Base-by-base conservation (phyloP, 64 coral and sea anemone genomes). In the Catalaphyllia jardinei region DNA sequence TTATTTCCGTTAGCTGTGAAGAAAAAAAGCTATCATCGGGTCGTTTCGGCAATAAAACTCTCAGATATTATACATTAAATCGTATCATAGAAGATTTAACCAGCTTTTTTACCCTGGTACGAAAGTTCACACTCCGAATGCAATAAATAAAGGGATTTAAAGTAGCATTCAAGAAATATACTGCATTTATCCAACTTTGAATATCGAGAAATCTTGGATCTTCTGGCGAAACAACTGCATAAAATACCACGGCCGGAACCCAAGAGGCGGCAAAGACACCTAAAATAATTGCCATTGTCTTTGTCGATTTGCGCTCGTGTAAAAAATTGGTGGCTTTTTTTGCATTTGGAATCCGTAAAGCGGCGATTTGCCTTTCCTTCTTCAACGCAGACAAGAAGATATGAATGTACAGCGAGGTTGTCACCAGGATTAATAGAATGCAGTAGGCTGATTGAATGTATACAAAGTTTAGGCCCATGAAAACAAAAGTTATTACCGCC, bases 121-220 rank as follows among this genome's bases (percentile, higher is more conserved):
- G 81, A 84, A 84, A 84, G 63, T 84, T 67, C 33, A 28, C 31
- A 28, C 81, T 84, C 22, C 81, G 81, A 27, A 84, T 38, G 13
- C 81, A 67, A 20, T 84, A 84, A 67, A 84, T 84, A 49, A 69
- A 84, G 1, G 81, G 81, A 51, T 84, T 84, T 39, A 84, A n/a
- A 84, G 81, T 25, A 0, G 81, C 81, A 71, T 84, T 84, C 24
- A 84, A 10, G n/a, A 50, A 84, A 62, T 84, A 84, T 49, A 84
- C 51, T 10, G 33, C 35, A 50, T 69, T 84, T 1, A 84, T 84
- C 81, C 81, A 84, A 22, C 13, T 28, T 28, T 84, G 81, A 27
- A 65, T 69, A 30, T 49, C 15, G 33, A 49, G 35, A 22, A 42
- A 84, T 15, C 35, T 38, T 12, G 62, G 81, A 71, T 84, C 62